A percentile compares a stretch with the other conserved stretches of the same genome.
Evolutionary conservation across 2,888 invertebrate species (phyloP).

Genomic region (Acanthosepion esculentum): DNA sequence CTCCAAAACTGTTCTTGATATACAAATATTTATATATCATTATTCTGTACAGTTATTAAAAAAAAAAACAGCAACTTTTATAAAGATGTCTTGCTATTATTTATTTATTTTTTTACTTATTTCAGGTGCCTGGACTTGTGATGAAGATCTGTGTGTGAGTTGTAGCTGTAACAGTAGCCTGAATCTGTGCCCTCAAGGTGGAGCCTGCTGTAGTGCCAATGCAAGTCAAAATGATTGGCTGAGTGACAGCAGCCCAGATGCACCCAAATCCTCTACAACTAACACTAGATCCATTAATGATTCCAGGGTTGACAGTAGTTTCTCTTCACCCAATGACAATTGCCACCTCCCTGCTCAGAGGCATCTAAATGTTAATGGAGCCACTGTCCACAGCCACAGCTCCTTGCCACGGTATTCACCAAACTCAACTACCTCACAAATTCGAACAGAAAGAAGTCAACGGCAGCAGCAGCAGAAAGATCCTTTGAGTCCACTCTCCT

Average conservation of each 20-base stretch:
- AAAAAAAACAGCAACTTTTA: too few species aligned
- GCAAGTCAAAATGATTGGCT: background rate
- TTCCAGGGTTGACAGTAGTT: background rate
- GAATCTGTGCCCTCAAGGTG: background rate
- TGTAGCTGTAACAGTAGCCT: slow-evolving; percentile 59
- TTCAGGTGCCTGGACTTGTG: slow-evolving; percentile 65
- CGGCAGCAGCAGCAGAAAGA: slow-evolving; percentile 70
- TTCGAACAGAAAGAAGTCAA: background rate
- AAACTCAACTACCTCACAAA: background rate
- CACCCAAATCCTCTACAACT: background rate
- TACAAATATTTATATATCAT: too few species aligned
- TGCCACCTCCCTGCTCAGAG: background rate
- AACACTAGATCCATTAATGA: background rate
- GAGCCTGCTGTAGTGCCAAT: background rate
- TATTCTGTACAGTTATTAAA: too few species aligned
- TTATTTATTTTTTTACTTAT: background rate
- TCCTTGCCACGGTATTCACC: background rate
- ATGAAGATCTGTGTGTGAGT: slow-evolving; percentile 62
- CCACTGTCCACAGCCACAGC: background rate
- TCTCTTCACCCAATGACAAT: background rate
- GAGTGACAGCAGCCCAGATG: background rate
- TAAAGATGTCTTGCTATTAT: background rate
- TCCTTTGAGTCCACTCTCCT: slow-evolving; percentile 68
- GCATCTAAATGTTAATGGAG: background rate
- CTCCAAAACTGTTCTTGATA: too few species aligned